Conservation (phyloP, 35 echinoderm and acorn worm species). For the Eucidaris tribuloides region DNA sequence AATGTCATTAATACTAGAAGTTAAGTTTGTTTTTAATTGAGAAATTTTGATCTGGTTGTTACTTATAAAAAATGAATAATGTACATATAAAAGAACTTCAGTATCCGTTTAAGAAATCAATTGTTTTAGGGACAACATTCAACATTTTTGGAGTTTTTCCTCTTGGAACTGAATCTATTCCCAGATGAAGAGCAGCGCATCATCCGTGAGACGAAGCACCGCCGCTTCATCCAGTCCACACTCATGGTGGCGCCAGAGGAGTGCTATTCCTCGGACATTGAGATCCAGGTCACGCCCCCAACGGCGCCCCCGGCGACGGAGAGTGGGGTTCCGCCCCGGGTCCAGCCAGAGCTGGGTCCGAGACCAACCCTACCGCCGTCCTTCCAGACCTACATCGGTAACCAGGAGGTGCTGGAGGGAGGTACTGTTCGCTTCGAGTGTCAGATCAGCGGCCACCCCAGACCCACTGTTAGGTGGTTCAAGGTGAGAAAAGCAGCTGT, state of each 20-base stretch:
- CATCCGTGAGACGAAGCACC: conserved; percentile 41
- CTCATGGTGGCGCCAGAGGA: conserved; percentile 73
- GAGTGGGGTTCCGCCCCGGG: not conserved
- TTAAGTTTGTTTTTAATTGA: too few relatives aligned
- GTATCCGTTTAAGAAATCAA: too few relatives aligned
- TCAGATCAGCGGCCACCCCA: conserved; percentile 75
- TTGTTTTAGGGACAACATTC: too few relatives aligned
- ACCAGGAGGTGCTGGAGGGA: conserved; percentile 75
- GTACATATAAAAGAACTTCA: too few relatives aligned
- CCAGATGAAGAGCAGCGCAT: conserved; percentile 16
- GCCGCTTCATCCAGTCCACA: conserved; percentile 30
- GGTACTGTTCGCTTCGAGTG: conserved; percentile 70
- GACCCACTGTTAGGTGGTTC: conserved; percentile 96
- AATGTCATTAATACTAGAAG: too few relatives aligned
- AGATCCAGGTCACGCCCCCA: conserved; percentile 71
- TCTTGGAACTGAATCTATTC: not conserved
- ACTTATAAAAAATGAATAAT: too few relatives aligned
- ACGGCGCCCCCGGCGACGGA: not conserved
- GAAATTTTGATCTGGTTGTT: too few relatives aligned
- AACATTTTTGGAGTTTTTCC: not conserved
- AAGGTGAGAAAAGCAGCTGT: conserved; percentile 46
- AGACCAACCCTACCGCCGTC: conserved; percentile 69
- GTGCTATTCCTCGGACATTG: conserved; percentile 89
- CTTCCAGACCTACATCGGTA: conserved; percentile 77
- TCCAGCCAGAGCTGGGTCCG: conserved; percentile 53